phyloP scores from a whole-genome alignment of 2,888 invertebrate species.

The Blera fallax region DNA sequence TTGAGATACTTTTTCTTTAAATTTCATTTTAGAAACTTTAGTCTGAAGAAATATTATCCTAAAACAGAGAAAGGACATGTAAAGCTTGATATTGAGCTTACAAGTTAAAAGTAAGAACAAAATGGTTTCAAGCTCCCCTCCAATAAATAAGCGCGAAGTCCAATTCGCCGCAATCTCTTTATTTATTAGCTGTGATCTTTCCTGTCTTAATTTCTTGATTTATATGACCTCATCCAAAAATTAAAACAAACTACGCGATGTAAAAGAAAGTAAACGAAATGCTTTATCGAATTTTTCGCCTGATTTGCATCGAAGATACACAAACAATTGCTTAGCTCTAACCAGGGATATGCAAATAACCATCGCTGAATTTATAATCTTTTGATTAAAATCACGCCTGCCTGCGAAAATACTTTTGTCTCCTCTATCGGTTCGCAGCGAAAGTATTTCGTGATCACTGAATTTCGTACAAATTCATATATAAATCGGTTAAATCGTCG shows the following conservation, averaged over 20 bases:
- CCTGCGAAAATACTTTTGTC: not conserved
- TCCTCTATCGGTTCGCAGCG: not conserved
- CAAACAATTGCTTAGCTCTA: too few species aligned
- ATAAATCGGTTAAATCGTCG: constrained; percentile 26
- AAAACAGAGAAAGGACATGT: too few species aligned
- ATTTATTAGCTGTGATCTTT: too few species aligned
- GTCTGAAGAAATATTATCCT: too few species aligned
- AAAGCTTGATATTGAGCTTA: too few species aligned
- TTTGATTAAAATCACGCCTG: not conserved
- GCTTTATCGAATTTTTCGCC: not conserved
- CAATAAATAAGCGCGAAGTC: too few species aligned
- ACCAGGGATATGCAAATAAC: not conserved
- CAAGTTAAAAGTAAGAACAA: too few species aligned
- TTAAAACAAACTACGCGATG: not conserved
- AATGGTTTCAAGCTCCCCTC: too few species aligned
- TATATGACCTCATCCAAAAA: not conserved
- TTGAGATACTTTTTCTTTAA: too few species aligned
- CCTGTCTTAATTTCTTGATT: not conserved
- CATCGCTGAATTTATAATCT: not conserved
- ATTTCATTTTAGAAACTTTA: too few species aligned
- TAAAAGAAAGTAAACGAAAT: not conserved
- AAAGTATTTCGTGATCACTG: not conserved
- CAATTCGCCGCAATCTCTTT: too few species aligned
- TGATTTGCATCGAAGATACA: not conserved
- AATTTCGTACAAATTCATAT: not conserved